Base-by-base conservation (phyloP, 2,113 vertebrate species). In the Sinosuthora webbiana region DNA sequence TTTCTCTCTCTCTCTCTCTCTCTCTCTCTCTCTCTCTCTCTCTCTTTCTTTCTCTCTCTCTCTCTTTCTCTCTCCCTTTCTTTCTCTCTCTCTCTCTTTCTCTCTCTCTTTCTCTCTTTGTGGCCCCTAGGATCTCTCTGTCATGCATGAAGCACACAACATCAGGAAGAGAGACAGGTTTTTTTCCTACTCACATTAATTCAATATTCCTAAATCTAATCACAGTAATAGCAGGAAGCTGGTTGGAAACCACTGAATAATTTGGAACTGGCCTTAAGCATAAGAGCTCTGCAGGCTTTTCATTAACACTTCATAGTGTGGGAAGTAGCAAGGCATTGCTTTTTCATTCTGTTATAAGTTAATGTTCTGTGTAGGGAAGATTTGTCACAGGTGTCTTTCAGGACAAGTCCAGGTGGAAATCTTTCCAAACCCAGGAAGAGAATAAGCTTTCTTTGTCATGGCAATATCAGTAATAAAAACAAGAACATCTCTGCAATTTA, bases 111-210 rank as follows among this genome's bases (percentile, higher is more conserved):
- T 15, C 9, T 35, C 15, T 57, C 7, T 44, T 30, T 52, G 33
- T 41, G 4, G 19, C 16, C 17, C 11, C 14, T 74, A 65, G 14
- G 11, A 42, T 53, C 11, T 13, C 15, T 75, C 47, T 65, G 15
- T 78, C 74, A 39, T 70, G 6, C 19, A 27, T 24, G 39, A 62
- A 68, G 3, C 35, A 59, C 20, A 88, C 5, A 31, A 6, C 8
- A 23, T 20, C 49, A 67, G 7, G 63, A 57, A 69, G 2, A 39
- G 11, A 45, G 27, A 41, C 5, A 33, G 0, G 0, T 9, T 25
- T 81, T 68, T 68, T 71, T 81, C 28, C 16, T 69, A 53, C 18
- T 27, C 4, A 25, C 8, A 20, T 74, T 22, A 62, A 63, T 77
- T 83, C n/a, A 73, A 7, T 47, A 52, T 9, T 59, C 21, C 64